A percentile compares a stretch with the other conserved stretches of the same genome.
phyloP scores from a whole-genome alignment of 2,888 invertebrate genomes.

The Caradrina clavipalpis region DNA sequence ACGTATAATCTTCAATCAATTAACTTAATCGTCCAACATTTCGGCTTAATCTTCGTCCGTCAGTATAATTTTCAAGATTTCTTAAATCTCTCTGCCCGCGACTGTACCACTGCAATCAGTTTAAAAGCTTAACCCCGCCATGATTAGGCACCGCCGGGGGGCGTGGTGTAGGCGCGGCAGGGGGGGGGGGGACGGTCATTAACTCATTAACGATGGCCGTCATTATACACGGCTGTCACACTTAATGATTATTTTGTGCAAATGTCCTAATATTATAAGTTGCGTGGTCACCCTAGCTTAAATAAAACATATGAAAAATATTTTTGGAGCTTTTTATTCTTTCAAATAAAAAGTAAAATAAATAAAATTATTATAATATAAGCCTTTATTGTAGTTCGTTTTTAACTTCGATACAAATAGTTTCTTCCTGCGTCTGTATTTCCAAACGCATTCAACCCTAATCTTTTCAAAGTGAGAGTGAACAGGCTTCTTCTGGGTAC shows the following conservation, averaged over 20 bases:
- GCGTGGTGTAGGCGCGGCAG: constrained; percentile 51
- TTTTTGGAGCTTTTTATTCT: too few species aligned
- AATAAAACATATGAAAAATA: background rate
- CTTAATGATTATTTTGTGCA: constrained; percentile 57
- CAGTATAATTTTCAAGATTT: constrained; percentile 36
- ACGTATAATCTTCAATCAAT: constrained; percentile 53
- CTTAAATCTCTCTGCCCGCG: constrained; percentile 17
- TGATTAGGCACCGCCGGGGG: constrained; percentile 69
- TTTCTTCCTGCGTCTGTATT: too few species aligned
- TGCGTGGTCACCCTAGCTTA: constrained; percentile 46
- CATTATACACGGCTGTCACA: constrained; percentile 62
- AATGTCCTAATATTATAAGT: constrained; percentile 47
- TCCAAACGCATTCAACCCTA: too few species aligned
- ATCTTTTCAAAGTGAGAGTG: too few species aligned
- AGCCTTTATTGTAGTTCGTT: too few species aligned
- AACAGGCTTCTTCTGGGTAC: too few species aligned
- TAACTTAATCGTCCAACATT: constrained; percentile 51
- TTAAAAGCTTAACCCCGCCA: constrained; percentile 76
- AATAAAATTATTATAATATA: too few species aligned
- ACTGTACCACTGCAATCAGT: constrained; percentile 72
- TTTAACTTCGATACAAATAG: too few species aligned
- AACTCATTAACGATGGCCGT: constrained; percentile 72
- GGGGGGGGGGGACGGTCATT: constrained; percentile 62
- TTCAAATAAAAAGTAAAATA: too few species aligned
- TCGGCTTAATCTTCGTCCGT: constrained; percentile 28